These are phyloP conservation scores for Merluccius polli DNA, from an alignment of 2,797 vertebrate genomes.

Conservation along the genomic window DNA sequence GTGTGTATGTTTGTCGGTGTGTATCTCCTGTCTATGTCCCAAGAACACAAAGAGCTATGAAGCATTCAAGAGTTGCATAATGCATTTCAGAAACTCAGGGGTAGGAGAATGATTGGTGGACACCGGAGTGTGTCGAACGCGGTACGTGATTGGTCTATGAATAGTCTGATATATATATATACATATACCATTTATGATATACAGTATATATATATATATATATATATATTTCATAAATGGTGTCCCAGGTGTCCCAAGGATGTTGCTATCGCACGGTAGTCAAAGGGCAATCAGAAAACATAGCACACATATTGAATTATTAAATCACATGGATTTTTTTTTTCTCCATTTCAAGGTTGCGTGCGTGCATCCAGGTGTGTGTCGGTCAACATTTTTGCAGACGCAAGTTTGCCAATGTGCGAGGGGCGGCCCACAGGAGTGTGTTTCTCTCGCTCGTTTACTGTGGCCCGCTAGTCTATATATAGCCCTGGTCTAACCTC, in stretches of 20 bases:
- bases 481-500: conserved; percentile 61
- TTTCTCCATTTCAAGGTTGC: not conserved
- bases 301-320: not conserved
- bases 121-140: not conserved
- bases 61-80: not conserved
- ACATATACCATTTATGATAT: too few species aligned
- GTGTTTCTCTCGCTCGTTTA: conserved; percentile 63
- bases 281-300: not conserved
- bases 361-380: not conserved
- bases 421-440: conserved; percentile 53
- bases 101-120: not conserved
- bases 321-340: not conserved
- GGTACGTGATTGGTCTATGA: not conserved
- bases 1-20: not conserved
- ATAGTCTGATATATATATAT: not conserved
- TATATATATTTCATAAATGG: not conserved
- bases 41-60: not conserved
- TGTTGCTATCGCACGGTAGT: not conserved
- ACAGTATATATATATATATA: too few species aligned
- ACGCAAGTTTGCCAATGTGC: conserved; percentile 27
- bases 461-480: conserved; percentile 70
- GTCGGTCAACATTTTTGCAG: conserved; percentile 11
- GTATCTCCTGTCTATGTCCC: not conserved
- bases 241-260: not conserved
- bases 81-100: not conserved